Percentiles rank a stretch among this genome's conserved stretches.
Conservation (phyloP, 2,888 invertebrate species). For the Orchesellides sinensis region DNA sequence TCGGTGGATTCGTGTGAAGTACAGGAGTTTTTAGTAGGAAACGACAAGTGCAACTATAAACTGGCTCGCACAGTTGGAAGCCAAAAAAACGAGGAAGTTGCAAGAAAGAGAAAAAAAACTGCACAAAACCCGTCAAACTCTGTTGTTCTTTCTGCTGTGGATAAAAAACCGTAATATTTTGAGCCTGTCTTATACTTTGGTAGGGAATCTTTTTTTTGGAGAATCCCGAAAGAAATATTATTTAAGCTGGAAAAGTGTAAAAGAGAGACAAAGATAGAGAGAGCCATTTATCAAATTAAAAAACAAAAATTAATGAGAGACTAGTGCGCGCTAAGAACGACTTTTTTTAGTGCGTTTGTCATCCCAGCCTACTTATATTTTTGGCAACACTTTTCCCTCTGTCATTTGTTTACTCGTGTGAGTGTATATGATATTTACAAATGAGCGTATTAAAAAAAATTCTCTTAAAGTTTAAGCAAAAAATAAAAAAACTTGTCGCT, state of each 20-base stretch:
- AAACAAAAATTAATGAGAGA: slow-evolving; percentile 38
- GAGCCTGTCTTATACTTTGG: background rate
- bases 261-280: slow-evolving; percentile 9
- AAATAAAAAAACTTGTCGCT: no score
- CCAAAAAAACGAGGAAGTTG: slow-evolving; percentile 22
- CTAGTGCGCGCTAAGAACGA: no score
- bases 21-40: background rate
- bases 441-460: background rate
- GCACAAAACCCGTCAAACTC: slow-evolving; percentile 1
- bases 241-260: background rate
- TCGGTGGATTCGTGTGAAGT: background rate
- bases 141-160: background rate
- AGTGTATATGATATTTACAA: slow-evolving; percentile 10
- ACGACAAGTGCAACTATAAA: slow-evolving; percentile 23
- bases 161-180: slow-evolving; percentile 15
- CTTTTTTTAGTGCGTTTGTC: slow-evolving; percentile 3
- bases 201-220: no score
- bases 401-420: slow-evolving; percentile 20
- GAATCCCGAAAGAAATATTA: background rate
- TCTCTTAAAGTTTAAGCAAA: no score
- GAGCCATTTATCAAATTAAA: slow-evolving; percentile 61
- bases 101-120: slow-evolving; percentile 20
- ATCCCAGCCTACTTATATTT: background rate
- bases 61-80: slow-evolving; percentile 51
- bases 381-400: background rate